Percentiles rank a stretch among this genome's conserved stretches.
These are phyloP conservation scores for Nemotelus pantherinus DNA, from an alignment of 2,888 invertebrate species.

Conservation along the genomic window DNA sequence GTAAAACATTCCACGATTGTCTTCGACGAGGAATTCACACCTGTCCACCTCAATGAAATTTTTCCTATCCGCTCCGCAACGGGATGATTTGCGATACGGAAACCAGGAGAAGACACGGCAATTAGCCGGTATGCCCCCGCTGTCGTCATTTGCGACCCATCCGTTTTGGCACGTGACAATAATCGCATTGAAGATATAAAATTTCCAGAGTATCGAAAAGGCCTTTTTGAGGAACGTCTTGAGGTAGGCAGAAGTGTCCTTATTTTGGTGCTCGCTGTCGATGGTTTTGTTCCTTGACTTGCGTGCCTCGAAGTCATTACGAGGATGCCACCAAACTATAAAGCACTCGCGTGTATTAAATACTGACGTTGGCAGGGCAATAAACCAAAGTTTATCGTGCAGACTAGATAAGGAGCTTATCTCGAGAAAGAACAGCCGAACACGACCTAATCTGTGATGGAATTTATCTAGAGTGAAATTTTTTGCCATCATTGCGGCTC, in stretches of 20 bases:
- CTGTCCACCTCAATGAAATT: slow-evolving; percentile 44
- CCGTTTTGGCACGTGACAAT: slow-evolving; percentile 37
- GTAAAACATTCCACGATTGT: slow-evolving; percentile 31
- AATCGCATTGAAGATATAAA: slow-evolving; percentile 45
- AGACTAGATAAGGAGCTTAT: slow-evolving; percentile 42
- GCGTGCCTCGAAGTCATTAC: neutral
- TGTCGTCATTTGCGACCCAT: neutral
- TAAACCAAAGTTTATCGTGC: slow-evolving; percentile 40
- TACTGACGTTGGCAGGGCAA: slow-evolving; percentile 31
- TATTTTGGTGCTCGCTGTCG: neutral
- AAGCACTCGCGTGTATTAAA: slow-evolving; percentile 36
- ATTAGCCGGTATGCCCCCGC: slow-evolving; percentile 9
- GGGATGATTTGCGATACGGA: slow-evolving; percentile 40
- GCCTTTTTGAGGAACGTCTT: neutral
- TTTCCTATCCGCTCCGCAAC: slow-evolving; percentile 40
- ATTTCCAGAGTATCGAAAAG: slow-evolving; percentile 42
- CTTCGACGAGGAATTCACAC: slow-evolving; percentile 31
- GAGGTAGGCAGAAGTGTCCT: neutral
- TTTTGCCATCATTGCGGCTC: slow-evolving; percentile 12
- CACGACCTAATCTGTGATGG: slow-evolving; percentile 35
- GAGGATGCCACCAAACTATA: slow-evolving; percentile 26
- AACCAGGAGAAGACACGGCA: slow-evolving; percentile 46
- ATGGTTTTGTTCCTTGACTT: neutral
- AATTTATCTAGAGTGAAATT: slow-evolving; percentile 35
- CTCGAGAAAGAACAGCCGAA: slow-evolving; percentile 28